Evolutionary conservation across 2,888 invertebrate species (phyloP).

Genomic region (Melangyna quadrimaculata): DNA sequence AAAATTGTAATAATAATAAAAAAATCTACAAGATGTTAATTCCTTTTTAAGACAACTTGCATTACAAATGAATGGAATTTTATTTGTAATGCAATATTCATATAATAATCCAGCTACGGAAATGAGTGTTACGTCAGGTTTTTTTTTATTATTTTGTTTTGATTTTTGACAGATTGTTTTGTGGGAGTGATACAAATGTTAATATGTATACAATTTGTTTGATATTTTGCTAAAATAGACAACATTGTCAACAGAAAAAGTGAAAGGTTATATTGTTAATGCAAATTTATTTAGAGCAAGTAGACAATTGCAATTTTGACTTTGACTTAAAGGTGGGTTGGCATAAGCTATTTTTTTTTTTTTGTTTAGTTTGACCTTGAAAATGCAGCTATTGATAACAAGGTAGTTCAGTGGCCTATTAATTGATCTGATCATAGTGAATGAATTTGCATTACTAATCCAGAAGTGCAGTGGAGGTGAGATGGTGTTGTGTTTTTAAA

Average conservation of each 20-base stretch:
- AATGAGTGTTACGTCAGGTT: constrained; percentile 3
- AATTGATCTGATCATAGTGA: too few relatives aligned
- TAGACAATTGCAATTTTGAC: too few relatives aligned
- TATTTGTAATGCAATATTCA: background rate
- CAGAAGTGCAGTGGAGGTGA: too few relatives aligned
- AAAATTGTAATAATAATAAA: background rate
- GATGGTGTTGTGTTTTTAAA: too few relatives aligned
- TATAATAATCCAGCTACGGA: background rate
- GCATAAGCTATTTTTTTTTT: too few relatives aligned
- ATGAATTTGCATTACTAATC: too few relatives aligned
- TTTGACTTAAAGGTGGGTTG: too few relatives aligned
- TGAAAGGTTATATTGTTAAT: background rate
- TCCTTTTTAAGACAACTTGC: background rate
- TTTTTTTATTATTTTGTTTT: background rate
- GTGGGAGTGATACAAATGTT: constrained; percentile 1
- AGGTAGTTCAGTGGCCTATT: background rate
- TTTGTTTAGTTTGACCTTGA: background rate
- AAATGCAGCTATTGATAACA: background rate
- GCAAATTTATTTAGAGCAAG: background rate
- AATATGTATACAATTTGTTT: too few relatives aligned
- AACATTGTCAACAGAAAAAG: background rate
- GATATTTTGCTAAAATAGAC: too few relatives aligned
- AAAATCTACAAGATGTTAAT: background rate
- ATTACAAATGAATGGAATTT: constrained; percentile 13
- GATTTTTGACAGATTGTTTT: constrained; percentile 13